Evolutionary conservation across 2,888 invertebrate genomes (phyloP), one percentile per base, ranked within the genome.

Genomic region (Eupithecia centaureata): DNA sequence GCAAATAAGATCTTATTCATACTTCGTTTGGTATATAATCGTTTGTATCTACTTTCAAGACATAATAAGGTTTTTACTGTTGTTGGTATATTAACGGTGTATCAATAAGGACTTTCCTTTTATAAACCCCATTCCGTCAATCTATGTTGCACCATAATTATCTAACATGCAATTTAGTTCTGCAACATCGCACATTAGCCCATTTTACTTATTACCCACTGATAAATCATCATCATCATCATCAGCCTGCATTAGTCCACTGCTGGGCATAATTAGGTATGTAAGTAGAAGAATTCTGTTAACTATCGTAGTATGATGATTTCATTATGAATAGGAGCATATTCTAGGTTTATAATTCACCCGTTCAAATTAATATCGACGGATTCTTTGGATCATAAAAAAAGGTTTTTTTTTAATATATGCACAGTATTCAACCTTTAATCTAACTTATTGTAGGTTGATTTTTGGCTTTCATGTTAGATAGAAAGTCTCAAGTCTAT

Each of bases 181-280:
- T 35, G 66, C 63, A 70, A 58, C 47, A 62, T 60, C 59, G 63
- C 25, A 52, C 52, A 66, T 66, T 70, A 70, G 42, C 66, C 70
- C 27, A 67, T 61, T 52, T 65, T 38, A 5, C 22, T 57, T 13
- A 18, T 30, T 10, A 28, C 10, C 8, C n/a, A n/a, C 1, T 30
- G 13, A 56, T 56, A n/a, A 52, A 52, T 27, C 1, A 22, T 7
- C 7, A 47, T 25, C 15, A 35, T 35, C 12, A 7, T 52, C 25
- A 25, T 51, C 25, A 51, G 1, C 15, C 10, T 52, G 27, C 25
- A 27, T 52, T 25, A n/a, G n/a, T n/a, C n/a, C n/a, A n/a, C n/a
- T n/a, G n/a, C n/a, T n/a, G n/a, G n/a, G n/a, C n/a, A n/a, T n/a
- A n/a, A n/a, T n/a, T n/a, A n/a, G n/a, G n/a, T n/a, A n/a, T n/a